Base-by-base conservation (phyloP, 30 jellyfish, hydroid and myxozoan genomes). In the Nemopilema nomurai region DNA sequence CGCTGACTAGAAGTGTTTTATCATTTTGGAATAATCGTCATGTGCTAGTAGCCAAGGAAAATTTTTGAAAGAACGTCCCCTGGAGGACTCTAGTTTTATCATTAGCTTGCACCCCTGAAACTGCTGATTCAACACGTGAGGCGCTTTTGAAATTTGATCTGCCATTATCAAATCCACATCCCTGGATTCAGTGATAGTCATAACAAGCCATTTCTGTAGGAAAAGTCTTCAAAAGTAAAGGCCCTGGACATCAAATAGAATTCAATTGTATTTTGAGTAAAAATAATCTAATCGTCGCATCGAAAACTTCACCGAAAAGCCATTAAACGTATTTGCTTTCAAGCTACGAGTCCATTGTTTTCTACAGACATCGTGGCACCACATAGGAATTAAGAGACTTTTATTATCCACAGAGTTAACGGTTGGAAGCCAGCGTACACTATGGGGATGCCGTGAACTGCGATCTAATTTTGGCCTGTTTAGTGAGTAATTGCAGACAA, bases 361-460 rank as follows among this genome's bases (percentile, higher is more conserved):
- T 52, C 53, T 70, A 28, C 91, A 92, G 98, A 92, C 98, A 72
- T 71, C 33, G 53, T 92, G 98, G 98, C 98, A 92, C 98, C 98
- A 82, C 20, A 30, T 24, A 18, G 96, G 96, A 87, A 81, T 90
- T 90, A 76, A 31, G 83, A 62, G 69, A 87, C 86, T 74, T 74
- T 80, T 89, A 50, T 87, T 76, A 81, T 73, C 91, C 89, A 22
- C 67, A 30, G 90, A 57, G 89, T 87, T 78, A 80, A 87, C 96
- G 86, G 96, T 80, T 76, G 89, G 96, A 87, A 79, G 74, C 67
- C 91, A 69, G 79, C 62, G 69, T 28, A 29, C 82, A 78, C 84
- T 51, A 13, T 65, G 85, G 93, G 78, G 52, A 31, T 84, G 76
- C 78, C 17, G 82, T 30, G 57, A n/a, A 62, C 21, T 31, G 4